phyloP scores from a whole-genome alignment of 2,113 vertebrate species.

The Drymodes brunneopygia region DNA sequence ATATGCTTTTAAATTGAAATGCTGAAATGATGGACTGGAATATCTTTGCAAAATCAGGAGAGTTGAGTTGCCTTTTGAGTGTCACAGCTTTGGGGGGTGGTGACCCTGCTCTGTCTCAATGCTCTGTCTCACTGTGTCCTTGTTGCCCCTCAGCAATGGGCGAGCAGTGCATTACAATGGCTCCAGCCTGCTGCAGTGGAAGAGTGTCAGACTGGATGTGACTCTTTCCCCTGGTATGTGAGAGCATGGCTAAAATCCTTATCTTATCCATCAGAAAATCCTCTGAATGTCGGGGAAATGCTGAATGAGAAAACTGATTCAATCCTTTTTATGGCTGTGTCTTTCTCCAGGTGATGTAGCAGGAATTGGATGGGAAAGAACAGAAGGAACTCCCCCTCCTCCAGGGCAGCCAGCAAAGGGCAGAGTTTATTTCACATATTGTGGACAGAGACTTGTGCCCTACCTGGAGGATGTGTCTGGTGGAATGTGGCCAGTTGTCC shows the following conservation, averaged over 20 bases:
- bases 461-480: conserved; percentile 94
- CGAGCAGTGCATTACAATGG: conserved; percentile 97
- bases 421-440: conserved; percentile 96
- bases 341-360: conserved; percentile 84
- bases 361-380: conserved; percentile 96
- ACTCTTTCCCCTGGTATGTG: conserved; percentile 91
- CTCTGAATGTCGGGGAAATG: background rate
- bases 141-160: conserved; percentile 81
- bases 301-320: background rate
- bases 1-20: fast-evolving
- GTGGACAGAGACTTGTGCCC: conserved; percentile 89
- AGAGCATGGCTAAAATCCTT: background rate
- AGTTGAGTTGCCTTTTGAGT: background rate
- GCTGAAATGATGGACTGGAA: background rate
- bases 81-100: background rate
- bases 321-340: background rate
- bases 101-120: background rate
- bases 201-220: conserved; percentile 94
- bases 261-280: background rate
- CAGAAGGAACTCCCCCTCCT: conserved; percentile 92
- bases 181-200: conserved; percentile 98
- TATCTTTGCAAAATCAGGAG: background rate
- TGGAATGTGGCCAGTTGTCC: conserved; percentile 98
- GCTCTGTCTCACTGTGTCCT: background rate
- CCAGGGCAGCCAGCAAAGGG: conserved; percentile 95